Base-by-base conservation (phyloP, 2,113 vertebrate species). In the Amblyornis subalaris region DNA sequence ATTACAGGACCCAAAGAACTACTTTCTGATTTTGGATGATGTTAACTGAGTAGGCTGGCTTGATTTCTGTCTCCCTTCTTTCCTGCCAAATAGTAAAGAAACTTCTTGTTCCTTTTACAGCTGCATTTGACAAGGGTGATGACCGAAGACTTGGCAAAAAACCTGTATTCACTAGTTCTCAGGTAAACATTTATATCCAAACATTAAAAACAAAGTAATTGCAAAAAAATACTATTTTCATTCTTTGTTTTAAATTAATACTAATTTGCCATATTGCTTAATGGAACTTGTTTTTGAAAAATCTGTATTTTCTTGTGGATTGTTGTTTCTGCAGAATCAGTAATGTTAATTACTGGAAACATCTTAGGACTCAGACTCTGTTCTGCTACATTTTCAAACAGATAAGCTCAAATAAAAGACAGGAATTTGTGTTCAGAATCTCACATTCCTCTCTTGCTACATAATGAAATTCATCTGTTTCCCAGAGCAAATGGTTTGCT, bases 121-220 rank as follows among this genome's bases (percentile, higher is more conserved):
- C 98, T 97, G 99, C 99, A 92, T 98, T 99, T 98, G 99, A 99
- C 98, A 99, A 98, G 95, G 99, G 99, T 81, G 99, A 99, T 98
- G 98, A 98, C 95, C 98, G 98, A 97, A 98, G 98, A 97, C 98
- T 99, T 94, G 97, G 98, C 87, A 99, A 98, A 98, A 99, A 99
- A 95, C 99, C 98, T 70, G 90, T 99, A 76, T 98, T 99, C 96
- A 98, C 97, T 87, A 99, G 99, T 97, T 99, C 99, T 89, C 98
- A 99, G 99, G 99, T 99, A 98, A 98, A 95, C 65, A 40, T 76
- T 95, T 72, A 36, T 50, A 81, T 26, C 21, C 79, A 87, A 83
- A 53, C 6, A 65, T 55, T 64, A 70, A 71, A 88, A 94, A 57
- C 80, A 85, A 54, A 5, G 55, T 78, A 60, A 61, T 69, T 76